phyloP scores from a whole-genome alignment of 2,113 vertebrate genomes.

The Vidua chalybeata region DNA sequence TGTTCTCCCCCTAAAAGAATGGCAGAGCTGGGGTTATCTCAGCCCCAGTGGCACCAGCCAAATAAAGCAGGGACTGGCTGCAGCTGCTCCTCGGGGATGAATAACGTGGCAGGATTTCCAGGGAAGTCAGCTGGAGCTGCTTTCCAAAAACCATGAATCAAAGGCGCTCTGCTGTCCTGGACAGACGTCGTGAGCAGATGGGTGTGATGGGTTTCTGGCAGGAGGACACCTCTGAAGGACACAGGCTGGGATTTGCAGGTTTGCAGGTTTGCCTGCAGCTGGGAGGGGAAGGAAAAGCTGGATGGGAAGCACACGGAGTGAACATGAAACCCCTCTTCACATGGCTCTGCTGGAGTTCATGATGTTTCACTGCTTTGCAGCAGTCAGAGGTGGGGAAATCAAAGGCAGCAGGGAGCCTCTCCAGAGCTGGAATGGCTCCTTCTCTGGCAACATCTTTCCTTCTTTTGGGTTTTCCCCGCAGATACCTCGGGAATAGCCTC shows the following conservation, averaged over 20 bases:
- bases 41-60: constrained; percentile 12
- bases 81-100: constrained; percentile 45
- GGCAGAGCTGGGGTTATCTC: constrained; percentile 28
- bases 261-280: not conserved
- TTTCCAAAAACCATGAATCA: constrained; percentile 15
- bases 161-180: not conserved
- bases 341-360: not conserved
- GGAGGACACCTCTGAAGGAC: not conserved
- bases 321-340: not conserved
- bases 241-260: not conserved
- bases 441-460: not conserved
- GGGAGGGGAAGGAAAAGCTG: not conserved
- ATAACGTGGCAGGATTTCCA: constrained; percentile 6
- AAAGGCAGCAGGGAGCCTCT: not conserved
- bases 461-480: not conserved
- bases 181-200: not conserved
- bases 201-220: constrained; percentile 32
- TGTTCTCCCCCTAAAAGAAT: not conserved
- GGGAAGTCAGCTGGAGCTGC: constrained; percentile 32
- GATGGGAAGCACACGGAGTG: not conserved
- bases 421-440: not conserved
- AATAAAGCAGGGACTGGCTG: constrained; percentile 24
- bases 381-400: not conserved
- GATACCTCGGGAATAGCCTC: not conserved
- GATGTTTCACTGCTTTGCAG: not conserved